Evolutionary conservation across 2,797 vertebrate species (phyloP), one percentile per base, ranked within the genome.

Genomic region (Glossophaga mutica): DNA sequence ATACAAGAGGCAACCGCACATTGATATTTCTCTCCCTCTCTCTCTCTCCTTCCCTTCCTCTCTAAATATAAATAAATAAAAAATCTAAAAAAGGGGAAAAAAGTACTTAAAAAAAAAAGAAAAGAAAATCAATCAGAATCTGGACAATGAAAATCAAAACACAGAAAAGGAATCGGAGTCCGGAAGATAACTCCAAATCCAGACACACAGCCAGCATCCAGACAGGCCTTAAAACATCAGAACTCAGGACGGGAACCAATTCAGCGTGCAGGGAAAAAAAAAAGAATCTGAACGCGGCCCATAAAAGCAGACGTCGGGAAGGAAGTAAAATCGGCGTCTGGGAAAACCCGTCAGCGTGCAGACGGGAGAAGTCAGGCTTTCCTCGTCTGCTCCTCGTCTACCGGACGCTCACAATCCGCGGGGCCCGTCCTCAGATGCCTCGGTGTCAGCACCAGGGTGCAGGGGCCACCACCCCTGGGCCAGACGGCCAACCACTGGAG

Each of bases 401-500:
- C n/a, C n/a, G n/a, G n/a, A n/a, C n/a, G n/a, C n/a, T n/a, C n/a
- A n/a, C n/a, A n/a, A n/a, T n/a, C 9, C 4, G 10, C 4, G 3
- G 52, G 39, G 15, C 52, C 3, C 0, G 1, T 19, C 22, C 86
- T 44, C 21, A 2, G n/a, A 5, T 0, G 3, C 6, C 52, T 32
- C 0, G 21, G 29, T 26, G 39, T 46, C 14, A 5, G 0, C 37
- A 6, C 4, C 0, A 9, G 34, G 29, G 9, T 18, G 37, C 3
- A 39, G 19, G 1, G 5, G 6, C 32, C 0, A 3, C 5, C 0
- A 0, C 3, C 2, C 26, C 5, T 1, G 16, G 42, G 7, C 9
- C 52, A 22, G 19, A 55, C 19, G 18, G 52, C 32, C 26, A 9
- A 18, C 37, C 37, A 0, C 1, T 0, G 8, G 0, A 29, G 34